These are phyloP conservation scores for Sitobion miscanthi DNA, from an alignment of 1,140 invertebrate species.

Conservation along the genomic window DNA sequence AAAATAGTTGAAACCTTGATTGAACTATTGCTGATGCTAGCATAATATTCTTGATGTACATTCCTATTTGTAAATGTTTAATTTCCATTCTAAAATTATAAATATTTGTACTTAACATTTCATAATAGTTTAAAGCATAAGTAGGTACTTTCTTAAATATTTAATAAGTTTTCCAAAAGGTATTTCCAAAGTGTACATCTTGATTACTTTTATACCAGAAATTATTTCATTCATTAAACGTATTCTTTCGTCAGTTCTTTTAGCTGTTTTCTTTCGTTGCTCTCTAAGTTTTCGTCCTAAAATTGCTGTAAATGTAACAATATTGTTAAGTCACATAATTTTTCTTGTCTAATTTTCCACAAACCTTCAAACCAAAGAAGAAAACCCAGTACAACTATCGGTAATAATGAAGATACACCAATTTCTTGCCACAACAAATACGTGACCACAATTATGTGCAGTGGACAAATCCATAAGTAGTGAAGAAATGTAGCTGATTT, in stretches of 20 bases:
- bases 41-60: constrained; percentile 75
- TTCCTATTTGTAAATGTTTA: constrained; percentile 71
- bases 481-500: constrained; percentile 73
- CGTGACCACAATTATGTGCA: constrained; percentile 78
- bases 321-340: constrained; percentile 85
- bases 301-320: constrained; percentile 76
- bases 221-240: constrained; percentile 90
- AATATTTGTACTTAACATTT: constrained; percentile 64
- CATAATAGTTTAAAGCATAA: constrained; percentile 79
- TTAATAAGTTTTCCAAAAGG: constrained; percentile 74
- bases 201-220: constrained; percentile 86
- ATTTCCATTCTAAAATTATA: constrained; percentile 64
- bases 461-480: constrained; percentile 81
- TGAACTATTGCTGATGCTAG: constrained; percentile 77
- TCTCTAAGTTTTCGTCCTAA: constrained; percentile 75
- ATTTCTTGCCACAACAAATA: constrained; percentile 79
- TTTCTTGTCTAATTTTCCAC: constrained; percentile 21
- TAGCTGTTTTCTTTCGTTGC: constrained; percentile 71
- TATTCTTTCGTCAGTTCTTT: constrained; percentile 82
- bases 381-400: constrained; percentile 77
- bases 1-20: constrained; percentile 78
- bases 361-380: constrained; percentile 84
- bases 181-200: constrained; percentile 90
- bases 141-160: constrained; percentile 65
- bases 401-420: constrained; percentile 76